A percentile compares a stretch with the other conserved stretches of the same genome.
Evolutionary conservation across 2,888 invertebrate genomes (phyloP).

Genomic region (Odontocolon sp.): DNA sequence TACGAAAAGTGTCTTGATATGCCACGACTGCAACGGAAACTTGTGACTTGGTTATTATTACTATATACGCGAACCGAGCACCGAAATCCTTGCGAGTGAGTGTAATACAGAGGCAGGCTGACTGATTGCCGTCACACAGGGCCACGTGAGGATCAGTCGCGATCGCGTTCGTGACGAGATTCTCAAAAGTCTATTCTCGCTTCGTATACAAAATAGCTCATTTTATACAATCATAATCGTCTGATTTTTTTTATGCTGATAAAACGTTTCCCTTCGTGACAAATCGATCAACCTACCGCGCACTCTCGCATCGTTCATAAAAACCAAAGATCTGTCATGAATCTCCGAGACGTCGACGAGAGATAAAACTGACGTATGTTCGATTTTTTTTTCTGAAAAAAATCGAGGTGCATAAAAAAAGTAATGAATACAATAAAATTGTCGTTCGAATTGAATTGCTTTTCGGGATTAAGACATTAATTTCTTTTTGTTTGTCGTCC

Average conservation of each 20-base stretch:
- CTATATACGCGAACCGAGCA: too few species aligned
- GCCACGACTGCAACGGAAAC: too few species aligned
- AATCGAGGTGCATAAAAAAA: too few species aligned
- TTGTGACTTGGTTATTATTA: too few species aligned
- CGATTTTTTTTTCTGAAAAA: background rate
- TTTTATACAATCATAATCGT: slow-evolving; percentile 29
- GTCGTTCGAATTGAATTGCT: too few species aligned
- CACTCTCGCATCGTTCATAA: slow-evolving; percentile 16
- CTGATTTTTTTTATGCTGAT: slow-evolving; percentile 16
- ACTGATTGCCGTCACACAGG: slow-evolving; percentile 75
- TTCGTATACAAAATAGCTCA: slow-evolving; percentile 21
- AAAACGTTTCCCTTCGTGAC: slow-evolving; percentile 28
- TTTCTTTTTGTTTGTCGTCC: too few species aligned
- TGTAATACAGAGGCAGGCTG: slow-evolving; percentile 61
- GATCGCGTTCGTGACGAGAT: slow-evolving; percentile 74
- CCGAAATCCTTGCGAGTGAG: slow-evolving; percentile 4
- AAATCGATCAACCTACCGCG: slow-evolving; percentile 48
- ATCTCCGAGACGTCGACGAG: background rate
- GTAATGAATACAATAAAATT: background rate
- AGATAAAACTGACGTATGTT: slow-evolving; percentile 1
- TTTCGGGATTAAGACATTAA: too few species aligned
- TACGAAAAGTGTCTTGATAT: slow-evolving; percentile 3
- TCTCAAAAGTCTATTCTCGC: slow-evolving; percentile 55
- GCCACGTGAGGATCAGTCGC: slow-evolving; percentile 67
- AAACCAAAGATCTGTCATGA: background rate